Base-by-base conservation (phyloP, 2,797 vertebrate genomes). In the Syndactyla subalaris region DNA sequence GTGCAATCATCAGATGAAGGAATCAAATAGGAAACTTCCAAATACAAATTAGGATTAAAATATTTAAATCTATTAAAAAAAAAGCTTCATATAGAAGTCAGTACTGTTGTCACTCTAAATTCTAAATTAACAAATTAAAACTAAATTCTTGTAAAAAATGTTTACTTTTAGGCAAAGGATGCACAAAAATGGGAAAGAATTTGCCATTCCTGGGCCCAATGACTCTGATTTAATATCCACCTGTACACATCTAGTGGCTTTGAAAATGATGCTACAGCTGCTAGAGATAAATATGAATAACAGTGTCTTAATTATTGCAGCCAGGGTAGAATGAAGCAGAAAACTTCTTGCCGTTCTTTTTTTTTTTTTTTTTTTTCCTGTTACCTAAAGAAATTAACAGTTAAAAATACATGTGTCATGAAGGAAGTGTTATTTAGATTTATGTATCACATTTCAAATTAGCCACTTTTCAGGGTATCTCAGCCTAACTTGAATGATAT, bases 391-490 rank as follows among this genome's bases (percentile, higher is more conserved):
- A 72, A 57, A 66, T 45, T 68, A 70, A 63, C 57, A 58, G 23
- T 34, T 85, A 83, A 81, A 81, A 8, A 17, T 51, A 5, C 32
- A 17, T 57, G 34, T 41, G 15, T 49, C 45, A 68, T 85, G 76
- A 84, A 81, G 4, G 22, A 77, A 81, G 43, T 18, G 19, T 49
- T 85, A 72, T 93, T 95, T 86, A 92, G 61, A 90, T 84, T 86
- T 81, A 84, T 39, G 34, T 30, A 72, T 46, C 62, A 27, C 10
- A 39, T 76, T 80, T 94, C 23, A 77, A 83, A 88, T 54, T 72
- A 75, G 3, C 19, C 61, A 0, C n/a, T 75, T 23, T 86, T 84
- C 39, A 79, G 54, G 3, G 9, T 72, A 62, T 34, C 27, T 66
- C 5, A 6, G 15, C 27, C 34, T 43, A 57, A 46, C 26, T 54